Evolutionary conservation across 1,140 invertebrate species (phyloP), one percentile per base, ranked within the genome.

Genomic region (Neodiprion virginianus): DNA sequence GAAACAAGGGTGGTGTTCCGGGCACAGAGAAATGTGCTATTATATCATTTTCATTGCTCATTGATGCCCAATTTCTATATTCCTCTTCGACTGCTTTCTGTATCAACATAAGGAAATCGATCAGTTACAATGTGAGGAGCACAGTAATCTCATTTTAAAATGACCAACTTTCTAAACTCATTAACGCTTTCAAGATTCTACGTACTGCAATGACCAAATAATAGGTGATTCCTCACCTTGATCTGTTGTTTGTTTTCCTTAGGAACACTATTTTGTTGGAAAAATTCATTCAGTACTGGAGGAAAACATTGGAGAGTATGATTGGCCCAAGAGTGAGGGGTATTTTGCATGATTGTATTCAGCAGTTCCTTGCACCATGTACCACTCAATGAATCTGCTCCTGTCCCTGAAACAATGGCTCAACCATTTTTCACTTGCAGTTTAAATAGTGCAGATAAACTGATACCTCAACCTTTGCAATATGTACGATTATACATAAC

Each of bases 21-120:
- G 95, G 94, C 4, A 96, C 94, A 1, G 97, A 96, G 84, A 99
- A 99, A 85, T 99, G 97, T 4, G 96, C 93, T 78, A 99, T 97
- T 12, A 98, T 97, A 84, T 99, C 97, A 83, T 96, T 97, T 84
- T 99, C 97, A 87, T 97, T 98, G 28, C 93, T 97, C 96, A 98
- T 98, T 0, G 96, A 97, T 66, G 95, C 95, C 97, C 97, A 99
- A 84, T 98, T 98, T 67, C 96, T 90, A 81, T 97, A 98, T 82
- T 99, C 97, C 81, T 98, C 96, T 81, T 98, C 96, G 0, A 98
- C 96, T 1, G 95, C 95, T 88, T 96, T 96, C 87, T 61, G 53
- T 7, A 61, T 0, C 91, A 77, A 40, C 85, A 82, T 77, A 72
- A 81, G 73, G 76, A 74, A 73, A 72, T 78, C 3, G 68, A 28